Evolutionary conservation across 2,888 invertebrate genomes (phyloP).

Genomic region (Agrotis puta): DNA sequence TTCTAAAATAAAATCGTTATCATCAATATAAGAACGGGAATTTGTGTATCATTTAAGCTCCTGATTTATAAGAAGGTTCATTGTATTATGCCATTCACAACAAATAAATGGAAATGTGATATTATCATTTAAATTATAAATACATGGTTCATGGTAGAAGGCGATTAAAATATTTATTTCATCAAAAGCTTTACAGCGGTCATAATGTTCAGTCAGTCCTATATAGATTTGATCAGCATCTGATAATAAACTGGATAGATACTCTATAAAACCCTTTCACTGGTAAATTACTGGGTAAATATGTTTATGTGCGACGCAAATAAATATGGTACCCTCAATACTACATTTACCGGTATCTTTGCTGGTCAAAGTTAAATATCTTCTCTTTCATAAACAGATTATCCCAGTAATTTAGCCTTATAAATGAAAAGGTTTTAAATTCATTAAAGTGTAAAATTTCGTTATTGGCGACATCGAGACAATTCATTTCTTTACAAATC

Average conservation of each 20-base stretch:
- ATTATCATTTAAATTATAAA: background rate
- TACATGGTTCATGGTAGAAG: background rate
- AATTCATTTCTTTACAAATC: no score
- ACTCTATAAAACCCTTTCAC: conserved; percentile 41
- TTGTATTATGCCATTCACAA: background rate
- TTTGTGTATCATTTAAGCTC: background rate
- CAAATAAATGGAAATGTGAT: background rate
- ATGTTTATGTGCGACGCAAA: conserved; percentile 39
- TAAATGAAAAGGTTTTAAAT: no score
- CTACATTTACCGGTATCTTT: background rate
- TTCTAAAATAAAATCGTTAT: no score
- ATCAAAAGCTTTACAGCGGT: background rate
- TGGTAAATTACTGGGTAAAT: conserved; percentile 46
- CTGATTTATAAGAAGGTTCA: background rate
- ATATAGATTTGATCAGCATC: conserved; percentile 36
- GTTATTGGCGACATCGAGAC: no score
- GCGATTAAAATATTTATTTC: background rate
- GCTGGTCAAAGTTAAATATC: background rate
- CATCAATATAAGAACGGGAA: no score
- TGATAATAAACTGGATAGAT: conserved; percentile 29
- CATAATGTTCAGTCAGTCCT: conserved; percentile 18
- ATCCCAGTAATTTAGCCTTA: no score
- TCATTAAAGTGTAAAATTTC: no score
- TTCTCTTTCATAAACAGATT: no score
- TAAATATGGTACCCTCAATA: conserved; percentile 13